These are phyloP conservation scores for Acanthosepion pharaonis DNA, from an alignment of 2,888 invertebrate species.

Conservation along the genomic window DNA sequence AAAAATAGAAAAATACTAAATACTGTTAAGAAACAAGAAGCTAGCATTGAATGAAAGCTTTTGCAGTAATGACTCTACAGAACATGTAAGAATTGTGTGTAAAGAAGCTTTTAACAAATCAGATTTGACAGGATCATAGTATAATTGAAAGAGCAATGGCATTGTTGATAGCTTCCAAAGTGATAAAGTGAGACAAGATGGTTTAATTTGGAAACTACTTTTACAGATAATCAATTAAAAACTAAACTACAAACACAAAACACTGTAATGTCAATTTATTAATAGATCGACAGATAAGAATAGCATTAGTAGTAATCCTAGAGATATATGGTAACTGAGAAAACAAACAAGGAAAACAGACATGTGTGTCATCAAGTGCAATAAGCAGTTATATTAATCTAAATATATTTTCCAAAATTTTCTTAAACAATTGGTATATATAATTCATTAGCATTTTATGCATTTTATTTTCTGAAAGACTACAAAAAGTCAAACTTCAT, in stretches of 20 bases:
- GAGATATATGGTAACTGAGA: not conserved
- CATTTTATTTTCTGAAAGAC: no score
- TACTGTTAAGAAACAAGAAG: not conserved
- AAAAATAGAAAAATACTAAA: not conserved
- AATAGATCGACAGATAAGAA: not conserved
- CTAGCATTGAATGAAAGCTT: not conserved
- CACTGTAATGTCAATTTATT: constrained; percentile 7
- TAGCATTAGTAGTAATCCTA: not conserved
- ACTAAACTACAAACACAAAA: not conserved
- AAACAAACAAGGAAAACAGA: not conserved
- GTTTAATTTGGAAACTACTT: not conserved
- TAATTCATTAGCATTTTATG: no score
- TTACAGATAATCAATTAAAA: not conserved
- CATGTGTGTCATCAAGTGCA: not conserved
- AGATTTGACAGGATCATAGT: not conserved
- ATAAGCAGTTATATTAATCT: not conserved
- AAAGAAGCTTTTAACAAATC: constrained; percentile 20
- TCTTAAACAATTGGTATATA: no score
- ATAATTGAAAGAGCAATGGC: constrained; percentile 2
- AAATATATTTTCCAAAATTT: no score
- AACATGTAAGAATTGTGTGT: not conserved
- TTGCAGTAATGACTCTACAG: not conserved
- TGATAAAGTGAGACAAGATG: constrained; percentile 16
- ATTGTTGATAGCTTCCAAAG: not conserved
- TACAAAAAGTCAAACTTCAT: no score